Percentiles rank a stretch among this genome's conserved stretches.
Conservation (phyloP, 2,113 vertebrate genomes). For the Engraulis encrasicolus region DNA sequence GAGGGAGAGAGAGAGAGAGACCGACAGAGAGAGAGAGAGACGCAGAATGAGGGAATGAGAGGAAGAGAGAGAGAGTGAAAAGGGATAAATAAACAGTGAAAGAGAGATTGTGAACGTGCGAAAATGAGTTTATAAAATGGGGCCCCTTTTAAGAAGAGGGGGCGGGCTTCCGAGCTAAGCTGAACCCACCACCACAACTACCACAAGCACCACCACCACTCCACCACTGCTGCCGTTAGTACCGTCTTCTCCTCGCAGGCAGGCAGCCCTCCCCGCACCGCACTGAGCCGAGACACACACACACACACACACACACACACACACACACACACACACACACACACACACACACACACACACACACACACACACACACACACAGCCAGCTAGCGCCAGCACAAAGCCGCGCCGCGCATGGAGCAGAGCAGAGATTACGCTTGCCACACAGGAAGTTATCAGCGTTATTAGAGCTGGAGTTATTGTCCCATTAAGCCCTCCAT, state of each 20-base stretch:
- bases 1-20: not conserved
- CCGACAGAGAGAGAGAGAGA: not conserved
- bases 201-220: no score
- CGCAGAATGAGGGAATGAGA: not conserved
- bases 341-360: no score
- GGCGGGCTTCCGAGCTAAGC: not conserved
- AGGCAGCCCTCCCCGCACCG: not conserved
- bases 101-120: not conserved
- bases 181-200: not conserved
- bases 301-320: no score
- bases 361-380: no score
- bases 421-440: constrained; percentile 1
- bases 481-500: not conserved
- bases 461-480: not conserved
- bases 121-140: constrained; percentile 15
- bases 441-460: not conserved
- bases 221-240: no score
- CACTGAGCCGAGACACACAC: no score
- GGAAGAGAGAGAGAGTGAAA: not conserved
- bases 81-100: not conserved
- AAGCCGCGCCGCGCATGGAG: no score
- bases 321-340: no score
- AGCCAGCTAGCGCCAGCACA: no score
- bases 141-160: not conserved
- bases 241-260: not conserved